A percentile compares a stretch with the other conserved stretches of the same genome.
phyloP scores from a whole-genome alignment of 2,797 vertebrate genomes.

The Hippocampus kuda region DNA sequence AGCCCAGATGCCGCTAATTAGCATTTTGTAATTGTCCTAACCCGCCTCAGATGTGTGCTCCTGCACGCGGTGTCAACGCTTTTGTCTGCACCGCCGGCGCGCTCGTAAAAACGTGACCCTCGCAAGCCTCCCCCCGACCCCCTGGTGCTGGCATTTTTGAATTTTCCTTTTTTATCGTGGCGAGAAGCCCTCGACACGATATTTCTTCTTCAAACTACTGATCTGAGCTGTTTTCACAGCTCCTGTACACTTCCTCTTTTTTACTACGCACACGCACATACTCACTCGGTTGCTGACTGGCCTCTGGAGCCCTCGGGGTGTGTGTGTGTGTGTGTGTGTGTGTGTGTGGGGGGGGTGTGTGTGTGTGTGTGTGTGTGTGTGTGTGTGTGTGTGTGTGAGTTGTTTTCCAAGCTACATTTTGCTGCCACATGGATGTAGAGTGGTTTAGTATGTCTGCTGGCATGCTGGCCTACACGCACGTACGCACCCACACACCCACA shows the following conservation, averaged over 20 bases:
- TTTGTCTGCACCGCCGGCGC: slow-evolving; percentile 9
- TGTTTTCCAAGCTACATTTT: slow-evolving; percentile 62
- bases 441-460: slow-evolving; percentile 66
- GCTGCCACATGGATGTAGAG: slow-evolving; percentile 65
- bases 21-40: slow-evolving; percentile 34
- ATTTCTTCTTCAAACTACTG: slow-evolving; percentile 41
- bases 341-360: slow-evolving; percentile 28
- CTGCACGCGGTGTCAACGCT: slow-evolving; percentile 29
- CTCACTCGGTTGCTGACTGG: slow-evolving; percentile 42
- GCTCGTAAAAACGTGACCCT: neutral
- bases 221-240: slow-evolving; percentile 57
- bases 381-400: slow-evolving; percentile 31
- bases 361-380: slow-evolving; percentile 38
- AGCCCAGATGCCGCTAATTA: slow-evolving; percentile 46
- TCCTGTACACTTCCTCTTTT: slow-evolving; percentile 57
- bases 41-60: slow-evolving; percentile 39
- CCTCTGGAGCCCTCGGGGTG: slow-evolving; percentile 48
- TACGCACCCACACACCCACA: slow-evolving; percentile 17
- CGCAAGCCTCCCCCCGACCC: too few relatives aligned
- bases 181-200: neutral
- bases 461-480: slow-evolving; percentile 24
- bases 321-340: slow-evolving; percentile 27
- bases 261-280: slow-evolving; percentile 32
- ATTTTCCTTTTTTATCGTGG: neutral
- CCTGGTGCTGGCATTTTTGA: neutral